A percentile compares a stretch with the other conserved stretches of the same genome.
These are phyloP conservation scores for Carassius carassius DNA, from an alignment of 2,113 vertebrate species.

Conservation along the genomic window DNA sequence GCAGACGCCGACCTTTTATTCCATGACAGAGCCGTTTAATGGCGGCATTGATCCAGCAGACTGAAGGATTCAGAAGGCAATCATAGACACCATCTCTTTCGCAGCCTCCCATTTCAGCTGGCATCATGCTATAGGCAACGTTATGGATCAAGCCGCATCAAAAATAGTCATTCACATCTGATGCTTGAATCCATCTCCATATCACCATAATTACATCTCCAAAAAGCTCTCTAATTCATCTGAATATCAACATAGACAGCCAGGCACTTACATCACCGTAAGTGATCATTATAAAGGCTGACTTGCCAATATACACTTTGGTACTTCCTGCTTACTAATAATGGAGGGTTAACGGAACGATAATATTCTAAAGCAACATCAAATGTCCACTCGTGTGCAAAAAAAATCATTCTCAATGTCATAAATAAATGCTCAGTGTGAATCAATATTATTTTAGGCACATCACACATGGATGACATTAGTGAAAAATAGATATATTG, in stretches of 20 bases:
- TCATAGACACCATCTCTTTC: constrained; percentile 76
- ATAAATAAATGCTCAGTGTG: neutral
- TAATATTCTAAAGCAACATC: constrained; percentile 25
- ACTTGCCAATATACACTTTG: constrained; percentile 39
- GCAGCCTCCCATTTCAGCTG: constrained; percentile 77
- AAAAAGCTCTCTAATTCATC: constrained; percentile 72
- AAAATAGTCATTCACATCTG: constrained; percentile 83
- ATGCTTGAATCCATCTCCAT: constrained; percentile 77
- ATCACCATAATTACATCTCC: constrained; percentile 77
- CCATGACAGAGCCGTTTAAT: constrained; percentile 76
- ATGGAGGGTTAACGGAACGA: constrained; percentile 49
- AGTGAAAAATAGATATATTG: neutral
- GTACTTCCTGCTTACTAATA: constrained; percentile 47
- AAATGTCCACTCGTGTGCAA: constrained; percentile 19
- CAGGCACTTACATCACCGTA: no score
- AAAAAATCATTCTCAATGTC: constrained; percentile 14
- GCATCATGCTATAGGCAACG: constrained; percentile 72
- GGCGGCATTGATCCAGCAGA: constrained; percentile 78
- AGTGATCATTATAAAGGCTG: constrained; percentile 52
- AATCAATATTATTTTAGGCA: constrained; percentile 18
- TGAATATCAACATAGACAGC: constrained; percentile 76
- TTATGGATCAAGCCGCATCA: constrained; percentile 76
- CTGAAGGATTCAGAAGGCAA: constrained; percentile 81
- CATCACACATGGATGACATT: neutral
- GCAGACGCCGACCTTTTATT: constrained; percentile 79